Evolutionary conservation across 2,888 invertebrate genomes (phyloP).

Genomic region (Melolontha melolontha): DNA sequence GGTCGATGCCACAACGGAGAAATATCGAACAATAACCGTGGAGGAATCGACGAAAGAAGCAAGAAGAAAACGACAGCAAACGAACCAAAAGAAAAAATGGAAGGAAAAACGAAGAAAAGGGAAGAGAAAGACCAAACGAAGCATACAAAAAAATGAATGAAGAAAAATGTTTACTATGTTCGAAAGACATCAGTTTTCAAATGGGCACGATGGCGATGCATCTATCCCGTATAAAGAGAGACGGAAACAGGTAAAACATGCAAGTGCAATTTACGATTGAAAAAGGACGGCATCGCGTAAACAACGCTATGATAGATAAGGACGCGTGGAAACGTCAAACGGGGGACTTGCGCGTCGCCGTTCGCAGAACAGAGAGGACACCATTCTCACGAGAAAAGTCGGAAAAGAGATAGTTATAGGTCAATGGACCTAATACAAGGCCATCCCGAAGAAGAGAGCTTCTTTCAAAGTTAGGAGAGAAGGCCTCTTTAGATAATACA

Average conservation of each 20-base stretch:
- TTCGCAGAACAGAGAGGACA: constrained; percentile 43
- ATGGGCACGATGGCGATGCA: constrained; percentile 15
- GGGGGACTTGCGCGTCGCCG: constrained; percentile 13
- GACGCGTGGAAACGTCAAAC: constrained; percentile 22
- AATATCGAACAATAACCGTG: no score
- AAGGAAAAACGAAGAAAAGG: constrained; percentile 34
- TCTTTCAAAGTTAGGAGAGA: constrained; percentile 39
- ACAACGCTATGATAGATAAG: constrained; percentile 40
- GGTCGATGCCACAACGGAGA: no score
- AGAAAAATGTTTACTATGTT: constrained; percentile 42
- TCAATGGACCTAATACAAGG: constrained; percentile 56
- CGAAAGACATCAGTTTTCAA: constrained; percentile 41
- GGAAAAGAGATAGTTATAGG: constrained; percentile 60
- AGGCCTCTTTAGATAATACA: constrained; percentile 36
- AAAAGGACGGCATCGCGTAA: constrained; percentile 35
- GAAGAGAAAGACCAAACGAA: constrained; percentile 27
- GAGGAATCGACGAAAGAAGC: neutral
- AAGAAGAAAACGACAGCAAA: constrained; percentile 20
- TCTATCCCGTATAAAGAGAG: constrained; percentile 37
- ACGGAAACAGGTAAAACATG: constrained; percentile 42
- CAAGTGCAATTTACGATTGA: constrained; percentile 43
- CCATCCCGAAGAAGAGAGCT: constrained; percentile 47
- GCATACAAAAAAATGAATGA: constrained; percentile 39
- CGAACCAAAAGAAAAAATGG: constrained; percentile 11
- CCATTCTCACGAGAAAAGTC: constrained; percentile 57